These are phyloP conservation scores for Cephus cinctus DNA, from an alignment of 1,140 invertebrate species.

Conservation along the genomic window DNA sequence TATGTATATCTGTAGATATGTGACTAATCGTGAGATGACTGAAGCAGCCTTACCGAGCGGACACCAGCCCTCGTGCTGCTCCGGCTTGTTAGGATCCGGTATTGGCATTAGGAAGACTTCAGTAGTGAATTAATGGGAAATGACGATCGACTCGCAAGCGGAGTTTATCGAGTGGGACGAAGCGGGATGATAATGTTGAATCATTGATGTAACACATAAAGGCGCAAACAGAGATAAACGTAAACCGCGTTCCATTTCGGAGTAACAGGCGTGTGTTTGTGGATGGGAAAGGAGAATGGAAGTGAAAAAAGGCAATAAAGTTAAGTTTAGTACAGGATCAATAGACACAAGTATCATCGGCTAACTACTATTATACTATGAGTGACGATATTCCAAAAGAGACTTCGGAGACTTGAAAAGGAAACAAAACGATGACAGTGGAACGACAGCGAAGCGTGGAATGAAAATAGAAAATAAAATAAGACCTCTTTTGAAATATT, in stretches of 20 bases:
- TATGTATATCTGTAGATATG: too few species aligned
- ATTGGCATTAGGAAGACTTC: slow-evolving; percentile 74
- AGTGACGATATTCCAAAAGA: slow-evolving; percentile 5
- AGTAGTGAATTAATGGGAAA: too few species aligned
- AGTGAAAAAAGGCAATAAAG: slow-evolving; percentile 32
- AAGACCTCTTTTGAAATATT: slow-evolving; percentile 1
- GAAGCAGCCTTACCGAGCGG: slow-evolving; percentile 69
- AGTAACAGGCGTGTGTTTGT: neutral
- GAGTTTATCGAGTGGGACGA: too few species aligned
- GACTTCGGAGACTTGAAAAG: too few species aligned
- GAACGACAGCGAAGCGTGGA: neutral
- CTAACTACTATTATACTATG: slow-evolving; percentile 29
- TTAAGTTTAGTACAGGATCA: slow-evolving; percentile 37
- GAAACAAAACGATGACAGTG: slow-evolving; percentile 13
- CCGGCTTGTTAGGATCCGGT: slow-evolving; percentile 79
- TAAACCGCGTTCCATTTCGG: too few species aligned
- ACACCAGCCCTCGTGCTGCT: slow-evolving; percentile 86
- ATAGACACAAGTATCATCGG: slow-evolving; percentile 29
- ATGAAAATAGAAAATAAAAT: neutral
- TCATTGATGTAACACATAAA: too few species aligned
- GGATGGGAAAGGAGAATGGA: slow-evolving; percentile 22
- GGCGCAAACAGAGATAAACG: too few species aligned
- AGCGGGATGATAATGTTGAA: too few species aligned
- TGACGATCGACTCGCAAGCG: too few species aligned
- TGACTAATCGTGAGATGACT: too few species aligned